These are phyloP conservation scores for Cyprinella venusta DNA, from an alignment of 2,797 vertebrate genomes.

Conservation along the genomic window DNA sequence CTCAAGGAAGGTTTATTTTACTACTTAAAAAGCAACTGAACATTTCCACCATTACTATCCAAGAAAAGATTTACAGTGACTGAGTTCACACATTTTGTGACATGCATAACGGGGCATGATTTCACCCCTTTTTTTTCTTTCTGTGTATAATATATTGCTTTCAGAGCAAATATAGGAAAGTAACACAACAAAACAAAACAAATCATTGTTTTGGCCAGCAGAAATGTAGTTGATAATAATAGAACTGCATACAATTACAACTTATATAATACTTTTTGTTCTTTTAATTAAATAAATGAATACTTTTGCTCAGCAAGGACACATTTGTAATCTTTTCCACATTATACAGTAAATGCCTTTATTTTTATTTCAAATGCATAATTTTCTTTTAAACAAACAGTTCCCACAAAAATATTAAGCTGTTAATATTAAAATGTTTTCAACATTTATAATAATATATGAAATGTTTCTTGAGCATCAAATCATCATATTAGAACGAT, in stretches of 20 bases:
- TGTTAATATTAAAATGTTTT: not conserved
- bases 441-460: not conserved
- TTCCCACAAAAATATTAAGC: not conserved
- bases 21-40: not conserved
- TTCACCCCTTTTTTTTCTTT: not conserved
- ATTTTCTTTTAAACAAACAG: not conserved
- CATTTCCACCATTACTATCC: not conserved
- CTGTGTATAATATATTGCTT: not conserved
- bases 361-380: not conserved
- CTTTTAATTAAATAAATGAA: not conserved
- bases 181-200: not conserved
- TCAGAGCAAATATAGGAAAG: not conserved
- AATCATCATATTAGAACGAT: not conserved
- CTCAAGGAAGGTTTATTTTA: not conserved
- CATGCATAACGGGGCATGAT: not conserved
- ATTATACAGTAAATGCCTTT: not conserved
- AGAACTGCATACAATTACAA: not conserved
- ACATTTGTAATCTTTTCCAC: not conserved
- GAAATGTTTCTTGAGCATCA: not conserved
- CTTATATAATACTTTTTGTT: not conserved
- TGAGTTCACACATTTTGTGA: not conserved
- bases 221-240: not conserved
- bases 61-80: not conserved
- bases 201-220: not conserved
- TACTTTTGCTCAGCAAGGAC: not conserved